A percentile compares a stretch with the other conserved stretches of the same genome.
phyloP scores from a whole-genome alignment of 2,797 vertebrate genomes.

The Petrocephalus sullivani region DNA sequence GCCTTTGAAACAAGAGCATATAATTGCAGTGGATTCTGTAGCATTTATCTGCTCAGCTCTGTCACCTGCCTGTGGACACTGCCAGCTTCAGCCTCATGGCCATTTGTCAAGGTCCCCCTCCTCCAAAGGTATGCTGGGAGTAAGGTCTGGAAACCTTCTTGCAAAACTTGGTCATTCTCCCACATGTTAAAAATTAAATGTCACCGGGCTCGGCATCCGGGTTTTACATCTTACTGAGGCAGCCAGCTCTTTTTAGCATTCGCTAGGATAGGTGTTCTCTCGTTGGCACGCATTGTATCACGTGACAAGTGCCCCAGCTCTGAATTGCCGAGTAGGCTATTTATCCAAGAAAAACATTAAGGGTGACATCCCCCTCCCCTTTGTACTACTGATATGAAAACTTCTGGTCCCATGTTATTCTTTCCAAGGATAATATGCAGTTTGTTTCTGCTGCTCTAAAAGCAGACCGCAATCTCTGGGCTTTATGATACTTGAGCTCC shows the following conservation, averaged over 20 bases:
- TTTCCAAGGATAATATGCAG: conserved; percentile 36
- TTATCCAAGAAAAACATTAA: conserved; percentile 24
- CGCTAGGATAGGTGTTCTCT: neutral
- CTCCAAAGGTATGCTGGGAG: conserved; percentile 9
- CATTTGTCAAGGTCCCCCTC: neutral
- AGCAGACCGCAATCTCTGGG: conserved; percentile 29
- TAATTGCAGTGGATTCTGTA: neutral
- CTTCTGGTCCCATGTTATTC: conserved; percentile 35
- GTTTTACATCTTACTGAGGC: neutral
- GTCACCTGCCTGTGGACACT: neutral
- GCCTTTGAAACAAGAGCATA: conserved; percentile 4
- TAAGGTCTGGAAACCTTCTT: neutral
- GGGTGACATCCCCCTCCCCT: conserved; percentile 13
- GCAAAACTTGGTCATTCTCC: neutral
- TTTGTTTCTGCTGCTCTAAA: conserved; percentile 35
- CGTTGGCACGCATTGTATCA: neutral
- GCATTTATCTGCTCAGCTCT: conserved; percentile 1
- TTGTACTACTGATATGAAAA: conserved; percentile 29
- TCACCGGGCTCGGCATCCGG: neutral
- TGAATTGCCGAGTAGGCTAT: neutral
- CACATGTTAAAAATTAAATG: neutral
- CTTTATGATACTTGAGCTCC: conserved; percentile 37
- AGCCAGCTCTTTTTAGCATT: neutral
- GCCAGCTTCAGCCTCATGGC: conserved; percentile 4
- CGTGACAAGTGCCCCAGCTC: neutral